phyloP scores from a whole-genome alignment of 2,113 vertebrate species.

The Pterocles burchelli region DNA sequence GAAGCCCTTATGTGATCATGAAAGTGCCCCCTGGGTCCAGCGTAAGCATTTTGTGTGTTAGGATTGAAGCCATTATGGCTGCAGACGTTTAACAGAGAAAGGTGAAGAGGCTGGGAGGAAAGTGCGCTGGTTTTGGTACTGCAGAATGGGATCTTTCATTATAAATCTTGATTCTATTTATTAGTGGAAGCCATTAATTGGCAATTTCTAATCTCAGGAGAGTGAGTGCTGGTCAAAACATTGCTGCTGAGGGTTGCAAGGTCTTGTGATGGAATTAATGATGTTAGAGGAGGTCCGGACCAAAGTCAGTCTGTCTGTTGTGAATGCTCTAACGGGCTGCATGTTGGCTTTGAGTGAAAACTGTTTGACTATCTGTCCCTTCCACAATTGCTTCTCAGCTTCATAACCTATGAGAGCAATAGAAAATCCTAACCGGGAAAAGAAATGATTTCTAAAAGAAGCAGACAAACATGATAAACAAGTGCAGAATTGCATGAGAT shows the following conservation, averaged over 20 bases:
- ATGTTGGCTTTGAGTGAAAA: neutral
- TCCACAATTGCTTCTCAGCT: neutral
- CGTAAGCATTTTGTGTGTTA: slow-evolving; percentile 37
- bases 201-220: slow-evolving; percentile 12
- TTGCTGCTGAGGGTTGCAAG: slow-evolving; percentile 7
- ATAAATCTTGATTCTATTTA: slow-evolving; percentile 15
- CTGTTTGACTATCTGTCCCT: neutral
- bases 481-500: slow-evolving; percentile 7
- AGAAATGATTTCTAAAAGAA: neutral
- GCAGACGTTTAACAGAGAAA: neutral
- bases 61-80: slow-evolving; percentile 11
- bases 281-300: neutral
- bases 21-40: slow-evolving; percentile 54
- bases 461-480: slow-evolving; percentile 13
- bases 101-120: slow-evolving; percentile 32
- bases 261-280: neutral
- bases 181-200: slow-evolving; percentile 42
- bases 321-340: neutral
- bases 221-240: neutral
- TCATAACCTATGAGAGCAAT: neutral
- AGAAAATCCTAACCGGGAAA: neutral
- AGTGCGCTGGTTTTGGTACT: neutral
- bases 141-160: slow-evolving; percentile 16
- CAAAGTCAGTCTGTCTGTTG: neutral
- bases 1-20: slow-evolving; percentile 46